A percentile compares a stretch with the other conserved stretches of the same genome.
Evolutionary conservation across 37 sponge, comb jelly and placozoan species (phyloP).

Genomic region (Petrosia ficiformis): DNA sequence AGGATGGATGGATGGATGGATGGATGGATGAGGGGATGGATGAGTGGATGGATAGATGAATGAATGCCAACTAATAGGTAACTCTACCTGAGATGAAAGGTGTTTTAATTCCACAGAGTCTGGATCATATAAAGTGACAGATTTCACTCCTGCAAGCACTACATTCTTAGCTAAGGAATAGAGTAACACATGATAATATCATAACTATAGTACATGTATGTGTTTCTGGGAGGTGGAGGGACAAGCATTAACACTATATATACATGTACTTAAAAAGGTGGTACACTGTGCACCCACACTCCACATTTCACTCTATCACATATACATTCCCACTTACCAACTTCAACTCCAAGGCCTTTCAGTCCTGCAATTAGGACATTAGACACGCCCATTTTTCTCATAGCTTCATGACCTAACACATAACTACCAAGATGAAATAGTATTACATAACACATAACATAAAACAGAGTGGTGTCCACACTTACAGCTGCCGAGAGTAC

Average conservation of each 20-base stretch:
- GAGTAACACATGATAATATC: not conserved
- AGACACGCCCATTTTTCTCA: constrained; percentile 79
- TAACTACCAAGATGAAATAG: constrained; percentile 47
- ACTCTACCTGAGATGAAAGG: constrained; percentile 90
- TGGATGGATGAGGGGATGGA: no score
- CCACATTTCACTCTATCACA: not conserved
- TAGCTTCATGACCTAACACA: constrained; percentile 97
- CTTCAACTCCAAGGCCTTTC: constrained; percentile 94
- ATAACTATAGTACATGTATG: not conserved
- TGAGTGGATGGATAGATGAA: not conserved
- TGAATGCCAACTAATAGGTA: not conserved
- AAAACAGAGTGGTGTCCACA: not conserved
- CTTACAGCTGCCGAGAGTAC: constrained; percentile 97
- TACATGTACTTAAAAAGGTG: not conserved
- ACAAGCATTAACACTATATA: no score
- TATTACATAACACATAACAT: not conserved
- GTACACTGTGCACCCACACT: no score
- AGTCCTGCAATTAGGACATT: constrained; percentile 95
- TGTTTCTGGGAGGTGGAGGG: no score
- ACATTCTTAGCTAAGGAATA: constrained; percentile 82
- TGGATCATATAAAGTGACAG: constrained; percentile 89
- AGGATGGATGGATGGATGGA: no score
- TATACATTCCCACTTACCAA: constrained; percentile 50
- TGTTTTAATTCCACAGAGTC: constrained; percentile 55
- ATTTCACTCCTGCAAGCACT: constrained; percentile 90